Evolutionary conservation across 2,113 vertebrate genomes (phyloP).

Genomic region (Gobio gobio): DNA sequence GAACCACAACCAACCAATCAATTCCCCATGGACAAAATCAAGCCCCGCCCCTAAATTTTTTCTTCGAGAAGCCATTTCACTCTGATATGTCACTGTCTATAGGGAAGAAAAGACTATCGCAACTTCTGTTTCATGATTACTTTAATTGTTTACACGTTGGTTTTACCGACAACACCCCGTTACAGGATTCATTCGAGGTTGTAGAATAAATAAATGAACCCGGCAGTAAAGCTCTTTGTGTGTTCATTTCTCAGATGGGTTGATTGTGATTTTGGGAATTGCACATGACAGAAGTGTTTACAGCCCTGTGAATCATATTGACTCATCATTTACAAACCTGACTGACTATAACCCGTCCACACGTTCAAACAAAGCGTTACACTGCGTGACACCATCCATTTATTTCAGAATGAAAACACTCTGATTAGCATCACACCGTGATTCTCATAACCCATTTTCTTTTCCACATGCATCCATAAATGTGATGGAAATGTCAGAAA

Average conservation of each 20-base stretch:
- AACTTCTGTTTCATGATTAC: too few species aligned
- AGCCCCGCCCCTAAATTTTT: too few species aligned
- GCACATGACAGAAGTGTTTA: neutral
- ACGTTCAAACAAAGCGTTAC: neutral
- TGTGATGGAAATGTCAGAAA: neutral
- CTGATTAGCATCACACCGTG: neutral
- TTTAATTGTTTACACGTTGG: neutral
- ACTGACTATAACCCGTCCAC: neutral
- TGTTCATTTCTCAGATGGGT: neutral
- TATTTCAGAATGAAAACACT: neutral
- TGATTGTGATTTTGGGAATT: neutral
- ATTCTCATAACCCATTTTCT: neutral
- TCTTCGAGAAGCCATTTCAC: too few species aligned
- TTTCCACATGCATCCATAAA: neutral
- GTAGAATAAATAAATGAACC: neutral
- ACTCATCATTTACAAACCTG: conserved; percentile 23
- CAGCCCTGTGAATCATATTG: conserved; percentile 9
- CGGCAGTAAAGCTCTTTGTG: neutral
- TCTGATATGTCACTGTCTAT: too few species aligned
- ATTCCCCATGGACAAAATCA: too few species aligned
- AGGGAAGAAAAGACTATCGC: too few species aligned
- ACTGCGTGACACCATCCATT: neutral
- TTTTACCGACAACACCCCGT: neutral
- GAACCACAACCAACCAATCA: too few species aligned
- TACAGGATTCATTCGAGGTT: neutral